Conservation (phyloP, 1,140 invertebrate species). For the Bradysia coprophila region DNA sequence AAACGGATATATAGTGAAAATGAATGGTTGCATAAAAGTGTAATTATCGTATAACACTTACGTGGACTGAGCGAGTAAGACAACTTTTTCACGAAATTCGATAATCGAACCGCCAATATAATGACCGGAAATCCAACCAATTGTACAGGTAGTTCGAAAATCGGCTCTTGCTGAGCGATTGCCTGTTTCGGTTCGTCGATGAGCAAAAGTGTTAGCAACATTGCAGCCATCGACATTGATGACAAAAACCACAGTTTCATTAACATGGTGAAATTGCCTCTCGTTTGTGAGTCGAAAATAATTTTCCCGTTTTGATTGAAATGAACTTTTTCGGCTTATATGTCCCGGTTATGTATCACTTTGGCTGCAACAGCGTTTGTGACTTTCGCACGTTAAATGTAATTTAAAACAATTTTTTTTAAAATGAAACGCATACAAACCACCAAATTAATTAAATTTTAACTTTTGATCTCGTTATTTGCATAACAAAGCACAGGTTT, state of each 20-base stretch:
- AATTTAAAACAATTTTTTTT: too few relatives aligned
- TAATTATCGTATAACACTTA: conserved; percentile 43
- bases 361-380: too few relatives aligned
- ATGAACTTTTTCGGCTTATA: too few relatives aligned
- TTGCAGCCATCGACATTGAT: too few relatives aligned
- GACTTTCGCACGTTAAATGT: too few relatives aligned
- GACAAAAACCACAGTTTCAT: background rate
- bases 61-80: conserved; percentile 63
- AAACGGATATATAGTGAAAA: too few relatives aligned
- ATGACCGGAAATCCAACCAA: conserved; percentile 67
- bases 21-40: too few relatives aligned
- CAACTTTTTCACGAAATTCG: conserved; percentile 66
- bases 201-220: conserved; percentile 15
- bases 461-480: background rate
- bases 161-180: conserved; percentile 32
- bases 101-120: conserved; percentile 55
- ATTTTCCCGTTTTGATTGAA: too few relatives aligned
- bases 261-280: background rate
- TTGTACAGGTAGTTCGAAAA: conserved; percentile 60
- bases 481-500: background rate
- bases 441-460: background rate
- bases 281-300: too few relatives aligned
- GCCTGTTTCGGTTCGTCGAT: conserved; percentile 17
- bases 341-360: too few relatives aligned
- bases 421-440: too few relatives aligned